Evolutionary conservation across 92 coral and sea anemone genomes (phyloP).

Genomic region (Epizoanthus scotinus): DNA sequence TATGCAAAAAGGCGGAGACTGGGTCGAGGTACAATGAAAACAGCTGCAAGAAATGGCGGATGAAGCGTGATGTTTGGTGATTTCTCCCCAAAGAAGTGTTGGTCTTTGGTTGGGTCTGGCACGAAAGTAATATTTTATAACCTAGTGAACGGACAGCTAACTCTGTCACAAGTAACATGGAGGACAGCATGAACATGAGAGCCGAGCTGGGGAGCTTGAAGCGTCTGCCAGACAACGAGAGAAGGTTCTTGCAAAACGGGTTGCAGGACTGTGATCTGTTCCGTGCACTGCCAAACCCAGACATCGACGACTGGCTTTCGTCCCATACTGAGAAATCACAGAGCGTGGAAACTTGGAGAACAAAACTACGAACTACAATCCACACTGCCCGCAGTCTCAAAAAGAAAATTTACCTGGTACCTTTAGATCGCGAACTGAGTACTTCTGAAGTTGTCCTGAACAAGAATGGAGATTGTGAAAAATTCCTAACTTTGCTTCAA

Average conservation of each 20-base stretch:
- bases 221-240: conserved; percentile 49
- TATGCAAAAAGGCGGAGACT: conserved; percentile 23
- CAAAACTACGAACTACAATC: conserved; percentile 20
- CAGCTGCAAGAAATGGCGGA: not conserved
- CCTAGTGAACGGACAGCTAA: not conserved
- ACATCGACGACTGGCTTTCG: conserved; percentile 54
- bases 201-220: conserved; percentile 42
- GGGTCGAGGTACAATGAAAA: conserved; percentile 35
- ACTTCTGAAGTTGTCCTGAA: conserved; percentile 45
- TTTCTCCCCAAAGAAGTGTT: conserved; percentile 5
- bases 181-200: conserved; percentile 5
- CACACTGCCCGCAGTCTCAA: conserved; percentile 35
- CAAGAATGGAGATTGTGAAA: conserved; percentile 33
- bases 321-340: conserved; percentile 56
- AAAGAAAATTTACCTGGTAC: conserved; percentile 57
- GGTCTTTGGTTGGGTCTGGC: not conserved
- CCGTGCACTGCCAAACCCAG: conserved; percentile 48
- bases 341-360: conserved; percentile 50
- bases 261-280: conserved; percentile 44
- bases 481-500: conserved; percentile 48
- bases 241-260: conserved; percentile 43
- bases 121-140: not conserved
- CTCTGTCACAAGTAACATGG: conserved; percentile 7
- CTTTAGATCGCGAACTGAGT: conserved; percentile 54
- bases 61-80: not conserved